Evolutionary conservation across 23 tunicate species (phyloP).

Genomic region (Halocynthia aurantium): DNA sequence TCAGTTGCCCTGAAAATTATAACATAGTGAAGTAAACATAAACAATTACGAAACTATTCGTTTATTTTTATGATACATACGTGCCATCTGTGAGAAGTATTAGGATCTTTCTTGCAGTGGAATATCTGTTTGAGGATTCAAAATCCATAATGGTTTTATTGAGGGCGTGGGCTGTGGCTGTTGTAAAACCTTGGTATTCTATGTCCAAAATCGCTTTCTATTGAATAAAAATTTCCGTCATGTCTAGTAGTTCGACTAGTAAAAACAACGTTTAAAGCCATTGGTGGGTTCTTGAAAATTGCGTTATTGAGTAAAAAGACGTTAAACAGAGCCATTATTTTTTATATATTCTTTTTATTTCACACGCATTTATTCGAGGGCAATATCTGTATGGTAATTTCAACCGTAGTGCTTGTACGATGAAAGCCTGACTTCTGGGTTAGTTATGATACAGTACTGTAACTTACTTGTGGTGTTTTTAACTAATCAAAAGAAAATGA

Average conservation of each 20-base stretch:
- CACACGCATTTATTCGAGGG: too few relatives aligned
- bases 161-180: conserved; percentile 18
- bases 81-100: conserved; percentile 17
- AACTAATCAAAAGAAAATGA: too few relatives aligned
- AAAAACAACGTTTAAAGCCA: too few relatives aligned
- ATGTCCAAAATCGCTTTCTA: background rate
- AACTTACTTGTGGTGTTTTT: too few relatives aligned
- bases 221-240: background rate
- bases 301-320: background rate
- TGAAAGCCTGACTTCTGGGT: too few relatives aligned
- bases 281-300: too few relatives aligned
- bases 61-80: background rate
- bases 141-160: conserved; percentile 25
- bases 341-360: background rate
- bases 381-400: too few relatives aligned
- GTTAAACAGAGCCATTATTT: background rate
- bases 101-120: conserved; percentile 1
- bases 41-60: background rate
- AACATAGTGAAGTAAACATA: background rate
- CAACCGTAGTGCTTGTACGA: too few relatives aligned
- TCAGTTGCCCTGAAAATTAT: conserved; percentile 6
- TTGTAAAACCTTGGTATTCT: conserved; percentile 9
- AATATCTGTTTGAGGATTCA: conserved; percentile 6
- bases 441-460: too few relatives aligned
- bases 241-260: background rate